Evolutionary conservation across 53 echinoderm and acorn worm genomes (phyloP).

Genomic region (Holothuria scabra): DNA sequence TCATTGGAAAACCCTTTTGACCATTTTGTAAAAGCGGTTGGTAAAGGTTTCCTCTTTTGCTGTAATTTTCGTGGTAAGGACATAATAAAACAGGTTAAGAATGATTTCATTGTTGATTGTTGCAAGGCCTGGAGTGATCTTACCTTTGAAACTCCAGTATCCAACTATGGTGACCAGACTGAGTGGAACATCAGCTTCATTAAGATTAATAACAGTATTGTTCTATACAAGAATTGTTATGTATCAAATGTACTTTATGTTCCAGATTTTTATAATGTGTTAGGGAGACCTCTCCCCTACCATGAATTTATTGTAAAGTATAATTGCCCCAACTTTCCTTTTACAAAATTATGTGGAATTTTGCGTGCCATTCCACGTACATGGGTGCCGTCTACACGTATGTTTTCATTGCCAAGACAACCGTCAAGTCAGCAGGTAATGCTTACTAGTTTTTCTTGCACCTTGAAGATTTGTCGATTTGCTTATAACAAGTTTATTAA

Average conservation of each 20-base stretch:
- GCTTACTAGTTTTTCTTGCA: too few relatives aligned
- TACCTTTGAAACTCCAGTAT: not conserved
- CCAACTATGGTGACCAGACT: conserved; percentile 1
- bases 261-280: not conserved
- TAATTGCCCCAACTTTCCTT: conserved; percentile 3
- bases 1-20: not conserved
- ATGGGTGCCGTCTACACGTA: not conserved
- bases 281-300: not conserved
- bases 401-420: too few relatives aligned
- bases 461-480: too few relatives aligned
- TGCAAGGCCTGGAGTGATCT: too few relatives aligned
- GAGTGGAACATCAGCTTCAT: conserved; percentile 13
- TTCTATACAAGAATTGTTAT: conserved; percentile 1
- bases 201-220: not conserved
- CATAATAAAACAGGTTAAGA: not conserved
- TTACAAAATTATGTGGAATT: conserved; percentile 8
- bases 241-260: conserved; percentile 18
- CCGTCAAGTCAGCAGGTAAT: too few relatives aligned
- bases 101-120: too few relatives aligned
- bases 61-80: not conserved
- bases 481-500: too few relatives aligned
- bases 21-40: not conserved
- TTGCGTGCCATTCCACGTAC: not conserved
- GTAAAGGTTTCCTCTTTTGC: not conserved
- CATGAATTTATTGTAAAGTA: not conserved